These are phyloP conservation scores for Octopus bimaculoides DNA, from an alignment of 1,140 invertebrate species.

Conservation along the genomic window DNA sequence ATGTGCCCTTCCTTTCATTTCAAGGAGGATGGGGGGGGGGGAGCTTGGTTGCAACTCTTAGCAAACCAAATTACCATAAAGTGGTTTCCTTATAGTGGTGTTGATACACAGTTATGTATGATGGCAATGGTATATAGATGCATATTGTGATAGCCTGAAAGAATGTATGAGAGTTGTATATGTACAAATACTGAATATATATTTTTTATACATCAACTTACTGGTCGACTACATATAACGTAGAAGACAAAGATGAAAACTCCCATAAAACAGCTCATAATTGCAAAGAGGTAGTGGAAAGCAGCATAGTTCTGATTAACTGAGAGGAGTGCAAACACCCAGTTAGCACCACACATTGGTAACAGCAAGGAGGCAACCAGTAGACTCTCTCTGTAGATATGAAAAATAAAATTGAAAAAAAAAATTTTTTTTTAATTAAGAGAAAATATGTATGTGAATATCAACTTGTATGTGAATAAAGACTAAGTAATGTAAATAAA, in stretches of 20 bases:
- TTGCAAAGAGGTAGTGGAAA: conserved; percentile 72
- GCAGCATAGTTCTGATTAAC: conserved; percentile 74
- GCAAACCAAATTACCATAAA: no score
- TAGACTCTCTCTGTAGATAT: conserved; percentile 69
- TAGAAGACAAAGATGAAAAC: conserved; percentile 79
- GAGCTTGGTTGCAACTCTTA: no score
- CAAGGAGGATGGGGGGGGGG: no score
- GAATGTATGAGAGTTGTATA: no score
- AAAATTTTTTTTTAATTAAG: not conserved
- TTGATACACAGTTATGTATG: no score
- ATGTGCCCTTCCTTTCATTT: no score
- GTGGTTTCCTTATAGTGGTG: no score
- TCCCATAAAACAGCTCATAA: conserved; percentile 71
- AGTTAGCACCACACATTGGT: conserved; percentile 74
- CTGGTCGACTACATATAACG: conserved; percentile 76
- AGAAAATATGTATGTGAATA: no score
- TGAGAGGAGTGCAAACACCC: conserved; percentile 77
- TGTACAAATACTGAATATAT: not conserved
- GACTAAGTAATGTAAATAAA: no score
- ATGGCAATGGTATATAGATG: no score
- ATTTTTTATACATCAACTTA: conserved; percentile 52
- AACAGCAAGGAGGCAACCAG: conserved; percentile 76
- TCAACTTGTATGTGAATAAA: no score
- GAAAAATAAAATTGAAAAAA: conserved; percentile 19
- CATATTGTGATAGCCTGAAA: no score